phyloP scores from a whole-genome alignment of 2,888 invertebrate species.

The Myopa testacea region DNA sequence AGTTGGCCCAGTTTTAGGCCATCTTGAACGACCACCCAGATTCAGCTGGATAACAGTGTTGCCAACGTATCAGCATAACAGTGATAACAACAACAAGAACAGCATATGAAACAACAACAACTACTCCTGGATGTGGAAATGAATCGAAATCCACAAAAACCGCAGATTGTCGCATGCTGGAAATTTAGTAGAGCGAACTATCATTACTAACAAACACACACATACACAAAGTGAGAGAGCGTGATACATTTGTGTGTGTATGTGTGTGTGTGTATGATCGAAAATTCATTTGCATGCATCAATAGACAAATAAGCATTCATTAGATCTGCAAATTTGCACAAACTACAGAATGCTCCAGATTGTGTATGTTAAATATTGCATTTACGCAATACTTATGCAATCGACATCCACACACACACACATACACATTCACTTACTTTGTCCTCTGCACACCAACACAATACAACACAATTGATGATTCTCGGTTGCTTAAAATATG shows the following conservation, averaged over 20 bases:
- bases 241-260: neutral
- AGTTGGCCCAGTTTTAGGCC: neutral
- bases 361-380: slow-evolving; percentile 21
- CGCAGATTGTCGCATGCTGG: slow-evolving; percentile 15
- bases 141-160: slow-evolving; percentile 1
- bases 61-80: neutral
- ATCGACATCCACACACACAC: neutral
- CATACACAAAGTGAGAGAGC: neutral
- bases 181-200: neutral
- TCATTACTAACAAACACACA: neutral
- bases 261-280: neutral
- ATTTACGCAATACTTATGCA: neutral
- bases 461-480: neutral
- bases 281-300: slow-evolving; percentile 27
- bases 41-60: neutral
- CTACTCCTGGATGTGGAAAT: too few species aligned
- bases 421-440: neutral
- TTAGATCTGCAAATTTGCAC: slow-evolving; percentile 17
- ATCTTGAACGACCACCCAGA: neutral
- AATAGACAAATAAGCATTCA: slow-evolving; percentile 10
- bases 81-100: too few species aligned
- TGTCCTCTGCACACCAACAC: neutral
- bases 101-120: too few species aligned
- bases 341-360: neutral
- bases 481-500: slow-evolving; percentile 4